These are phyloP conservation scores for Falco cherrug DNA, from an alignment of 2,797 vertebrate species.

Conservation along the genomic window DNA sequence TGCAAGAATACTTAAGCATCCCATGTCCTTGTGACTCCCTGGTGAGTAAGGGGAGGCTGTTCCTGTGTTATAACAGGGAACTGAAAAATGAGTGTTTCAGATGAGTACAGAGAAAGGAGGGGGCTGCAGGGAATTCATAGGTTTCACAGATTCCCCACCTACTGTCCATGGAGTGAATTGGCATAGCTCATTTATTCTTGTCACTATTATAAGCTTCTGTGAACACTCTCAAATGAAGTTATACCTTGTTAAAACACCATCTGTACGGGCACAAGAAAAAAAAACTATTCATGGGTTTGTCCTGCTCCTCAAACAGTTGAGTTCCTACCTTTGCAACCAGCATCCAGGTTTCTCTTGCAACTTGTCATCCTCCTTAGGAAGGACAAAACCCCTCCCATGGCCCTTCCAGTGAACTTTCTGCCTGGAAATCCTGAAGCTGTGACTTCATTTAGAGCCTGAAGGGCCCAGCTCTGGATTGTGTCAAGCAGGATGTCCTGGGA, in stretches of 20 bases:
- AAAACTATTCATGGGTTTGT: not conserved
- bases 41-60: not conserved
- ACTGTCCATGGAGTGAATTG: not conserved
- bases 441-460: constrained; percentile 16
- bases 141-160: not conserved
- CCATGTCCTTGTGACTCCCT: not conserved
- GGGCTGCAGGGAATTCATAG: not conserved
- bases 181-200: constrained; percentile 6
- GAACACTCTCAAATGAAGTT: not conserved
- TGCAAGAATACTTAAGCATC: not conserved
- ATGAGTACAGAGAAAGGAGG: not conserved
- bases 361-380: not conserved
- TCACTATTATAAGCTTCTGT: not conserved
- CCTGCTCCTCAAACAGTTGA: not conserved
- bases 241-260: not conserved
- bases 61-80: not conserved
- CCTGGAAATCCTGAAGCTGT: constrained; percentile 3
- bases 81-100: not conserved
- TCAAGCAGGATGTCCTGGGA: constrained; percentile 28
- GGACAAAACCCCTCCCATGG: not conserved
- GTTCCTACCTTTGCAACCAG: not conserved
- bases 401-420: constrained; percentile 23
- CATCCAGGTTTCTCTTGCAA: not conserved
- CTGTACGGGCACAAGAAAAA: not conserved
- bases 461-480: constrained; percentile 35